Conservation (phyloP, 2,888 invertebrate species). For the Drosophila mulleri region DNA sequence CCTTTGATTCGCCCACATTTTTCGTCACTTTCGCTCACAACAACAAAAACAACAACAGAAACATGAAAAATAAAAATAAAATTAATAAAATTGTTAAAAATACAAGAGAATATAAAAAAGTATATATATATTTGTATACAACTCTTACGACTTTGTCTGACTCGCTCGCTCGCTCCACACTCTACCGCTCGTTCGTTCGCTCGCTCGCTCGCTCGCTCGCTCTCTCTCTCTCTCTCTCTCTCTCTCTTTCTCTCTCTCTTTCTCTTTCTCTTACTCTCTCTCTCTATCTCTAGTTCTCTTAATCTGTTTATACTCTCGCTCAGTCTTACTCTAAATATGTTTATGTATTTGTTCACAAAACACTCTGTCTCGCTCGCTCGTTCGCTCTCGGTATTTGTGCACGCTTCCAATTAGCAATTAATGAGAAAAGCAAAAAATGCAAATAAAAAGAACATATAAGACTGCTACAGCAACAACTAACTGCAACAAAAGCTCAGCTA, state of each 20-base stretch:
- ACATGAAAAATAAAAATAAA: conserved; percentile 6
- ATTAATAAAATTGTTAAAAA: not conserved
- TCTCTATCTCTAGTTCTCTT: conserved; percentile 22
- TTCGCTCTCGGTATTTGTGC: conserved; percentile 65
- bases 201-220: conserved; percentile 33
- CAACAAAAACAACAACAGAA: not conserved
- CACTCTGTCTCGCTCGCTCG: conserved; percentile 49
- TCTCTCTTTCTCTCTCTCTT: conserved; percentile 7
- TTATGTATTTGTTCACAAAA: conserved; percentile 43
- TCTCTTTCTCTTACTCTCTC: conserved; percentile 14
- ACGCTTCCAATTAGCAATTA: conserved; percentile 62
- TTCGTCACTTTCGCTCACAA: conserved; percentile 37
- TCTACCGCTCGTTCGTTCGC: conserved; percentile 42
- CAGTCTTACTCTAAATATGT: conserved; percentile 34
- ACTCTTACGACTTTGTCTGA: conserved; percentile 43
- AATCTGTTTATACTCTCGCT: conserved; percentile 34
- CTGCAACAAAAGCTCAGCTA: conserved; percentile 54
- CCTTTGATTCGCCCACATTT: conserved; percentile 26
- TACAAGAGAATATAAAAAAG: not conserved
- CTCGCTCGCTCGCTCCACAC: conserved; percentile 51
- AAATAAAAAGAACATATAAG: not conserved
- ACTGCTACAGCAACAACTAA: conserved; percentile 51
- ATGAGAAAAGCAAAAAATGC: conserved; percentile 40
- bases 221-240: conserved; percentile 13
- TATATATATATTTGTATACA: conserved; percentile 6